phyloP scores from a whole-genome alignment of 2,113 vertebrate genomes.

The Ibidorhyncha struthersii region DNA sequence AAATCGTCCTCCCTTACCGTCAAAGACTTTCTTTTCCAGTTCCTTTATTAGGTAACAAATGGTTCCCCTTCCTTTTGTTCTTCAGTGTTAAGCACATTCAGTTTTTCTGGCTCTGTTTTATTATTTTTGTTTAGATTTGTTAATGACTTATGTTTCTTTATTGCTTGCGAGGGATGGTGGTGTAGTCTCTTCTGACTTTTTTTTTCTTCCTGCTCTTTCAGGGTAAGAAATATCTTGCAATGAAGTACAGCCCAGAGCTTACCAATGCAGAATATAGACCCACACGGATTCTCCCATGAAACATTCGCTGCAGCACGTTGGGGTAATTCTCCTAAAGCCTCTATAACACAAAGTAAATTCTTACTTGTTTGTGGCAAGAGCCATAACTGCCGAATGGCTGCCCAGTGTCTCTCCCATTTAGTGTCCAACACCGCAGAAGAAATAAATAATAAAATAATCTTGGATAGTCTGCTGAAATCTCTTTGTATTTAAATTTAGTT shows the following conservation, averaged over 20 bases:
- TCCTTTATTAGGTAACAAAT: constrained; percentile 60
- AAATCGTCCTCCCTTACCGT: constrained; percentile 61
- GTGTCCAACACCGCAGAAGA: fast-evolving
- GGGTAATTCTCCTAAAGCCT: neutral
- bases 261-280: neutral
- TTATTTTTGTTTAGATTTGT: neutral
- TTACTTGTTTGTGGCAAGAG: neutral
- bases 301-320: fast-evolving
- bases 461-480: neutral
- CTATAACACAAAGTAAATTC: neutral
- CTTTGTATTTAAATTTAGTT: neutral
- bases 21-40: constrained; percentile 53
- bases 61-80: constrained; percentile 10
- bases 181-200: neutral
- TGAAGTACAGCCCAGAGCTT: neutral
- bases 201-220: too few species aligned
- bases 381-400: neutral
- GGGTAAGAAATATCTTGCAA: neutral
- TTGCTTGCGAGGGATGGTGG: neutral
- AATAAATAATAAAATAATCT: neutral
- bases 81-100: neutral
- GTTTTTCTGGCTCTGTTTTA: neutral
- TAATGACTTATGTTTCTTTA: neutral
- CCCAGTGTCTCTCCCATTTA: fast-evolving
- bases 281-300: neutral